These are phyloP conservation scores for Rhinoderma darwinii DNA, from an alignment of 2,113 vertebrate species.

Conservation along the genomic window DNA sequence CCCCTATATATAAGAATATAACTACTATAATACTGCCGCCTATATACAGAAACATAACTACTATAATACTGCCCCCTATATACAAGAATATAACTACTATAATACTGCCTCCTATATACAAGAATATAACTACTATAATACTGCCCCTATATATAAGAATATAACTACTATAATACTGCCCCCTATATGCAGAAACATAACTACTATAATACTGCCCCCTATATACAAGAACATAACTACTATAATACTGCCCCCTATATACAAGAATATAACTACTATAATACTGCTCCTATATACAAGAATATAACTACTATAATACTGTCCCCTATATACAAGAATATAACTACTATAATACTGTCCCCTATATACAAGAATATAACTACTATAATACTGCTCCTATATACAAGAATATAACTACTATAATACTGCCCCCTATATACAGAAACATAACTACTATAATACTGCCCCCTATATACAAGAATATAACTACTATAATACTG, in stretches of 20 bases:
- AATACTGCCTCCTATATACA: neutral
- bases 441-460: neutral
- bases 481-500: conserved; percentile 13
- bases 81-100: conserved; percentile 6
- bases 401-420: neutral
- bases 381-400: conserved; percentile 10
- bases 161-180: neutral
- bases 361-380: neutral
- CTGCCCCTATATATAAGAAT: neutral
- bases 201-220: too few species aligned
- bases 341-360: too few species aligned
- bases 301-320: too few species aligned
- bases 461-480: neutral
- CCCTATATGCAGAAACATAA: neutral
- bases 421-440: neutral
- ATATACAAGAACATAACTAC: too few species aligned
- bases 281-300: too few species aligned
- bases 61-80: neutral
- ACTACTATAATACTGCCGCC: too few species aligned
- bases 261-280: too few species aligned
- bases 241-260: too few species aligned
- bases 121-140: conserved; percentile 3
- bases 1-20: too few species aligned
- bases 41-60: too few species aligned
- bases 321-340: too few species aligned